Base-by-base conservation (phyloP, 1,140 invertebrate species). In the Lamellibrachia luymesi region DNA sequence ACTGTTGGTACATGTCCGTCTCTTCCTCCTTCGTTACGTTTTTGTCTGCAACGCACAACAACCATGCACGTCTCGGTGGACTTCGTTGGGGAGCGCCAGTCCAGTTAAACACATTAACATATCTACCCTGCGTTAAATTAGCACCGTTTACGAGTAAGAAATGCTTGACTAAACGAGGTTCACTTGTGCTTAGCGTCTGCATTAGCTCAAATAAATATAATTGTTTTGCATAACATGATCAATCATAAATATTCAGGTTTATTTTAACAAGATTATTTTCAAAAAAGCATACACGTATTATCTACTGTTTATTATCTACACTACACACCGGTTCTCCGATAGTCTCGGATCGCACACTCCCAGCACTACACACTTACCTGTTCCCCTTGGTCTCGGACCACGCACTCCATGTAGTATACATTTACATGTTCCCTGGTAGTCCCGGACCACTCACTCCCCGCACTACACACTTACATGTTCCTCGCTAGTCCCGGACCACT, bases 51-150 rank as follows among this genome's bases (percentile, higher is more conserved):
- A 98, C 98, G 5, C 98, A 98, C 94, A 38, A 38, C 38, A 38
- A 38, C 38, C 38, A 38, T 1, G 38, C 38, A 38, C 38, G 38
- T 38, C 38, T 38, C 38, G 38, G 38, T 38, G 38, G 98, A 98
- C 94, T 98, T 98, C 1, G 98, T 99, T 91, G 99, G 97, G 93
- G 99, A 97, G 99, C 99, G 99, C 2, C 97, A 97, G 51, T 38
- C 38, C 38, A 38, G 98, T 96, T 91, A 99, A 97, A 97, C 99
- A 99, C 94, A 97, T 96, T 0, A 96, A 94, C 97, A 2, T 99
- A 97, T 94, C 49, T 91, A 51, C 50, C 90, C 10, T 91, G 90
- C 51, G 2, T 10, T 91, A 25, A 50, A 13, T 91, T 4, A 91
- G 5, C 27, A 5, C 91, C 4, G 13, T 7, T 91, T 97, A 96